Evolutionary conservation across 1,140 invertebrate species (phyloP).

Genomic region (Phocides pigmalion): DNA sequence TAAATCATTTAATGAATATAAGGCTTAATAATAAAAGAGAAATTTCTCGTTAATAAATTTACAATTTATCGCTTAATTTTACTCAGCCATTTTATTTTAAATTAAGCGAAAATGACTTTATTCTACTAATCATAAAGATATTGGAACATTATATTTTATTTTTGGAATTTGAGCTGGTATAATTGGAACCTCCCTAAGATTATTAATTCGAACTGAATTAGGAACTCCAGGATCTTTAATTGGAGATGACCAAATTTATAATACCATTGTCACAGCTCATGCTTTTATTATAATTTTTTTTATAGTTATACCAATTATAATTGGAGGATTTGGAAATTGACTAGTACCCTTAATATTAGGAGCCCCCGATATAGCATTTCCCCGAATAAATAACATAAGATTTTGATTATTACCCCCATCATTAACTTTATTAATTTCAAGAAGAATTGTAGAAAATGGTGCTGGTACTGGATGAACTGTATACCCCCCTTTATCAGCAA

Average conservation of each 20-base stretch:
- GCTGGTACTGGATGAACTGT: conserved; percentile 86
- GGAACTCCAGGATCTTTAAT: conserved; percentile 84
- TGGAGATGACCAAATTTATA: conserved; percentile 89
- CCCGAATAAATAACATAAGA: conserved; percentile 91
- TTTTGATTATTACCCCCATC: conserved; percentile 88
- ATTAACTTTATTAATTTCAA: conserved; percentile 84
- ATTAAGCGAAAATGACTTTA: conserved; percentile 84
- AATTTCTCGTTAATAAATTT: conserved; percentile 52
- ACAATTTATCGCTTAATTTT: conserved; percentile 82
- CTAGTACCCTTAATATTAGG: conserved; percentile 89
- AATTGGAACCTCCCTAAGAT: conserved; percentile 29
- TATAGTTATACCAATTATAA: conserved; percentile 91
- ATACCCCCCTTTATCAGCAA: conserved; percentile 86
- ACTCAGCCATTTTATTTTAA: conserved; percentile 80
- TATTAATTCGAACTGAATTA: conserved; percentile 88
- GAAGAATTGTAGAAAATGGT: conserved; percentile 85
- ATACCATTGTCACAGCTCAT: conserved; percentile 87
- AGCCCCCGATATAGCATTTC: conserved; percentile 89
- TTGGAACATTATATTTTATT: conserved; percentile 90
- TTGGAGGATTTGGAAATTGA: conserved; percentile 92
- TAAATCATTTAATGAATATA: conserved; percentile 81
- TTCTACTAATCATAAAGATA: conserved; percentile 91
- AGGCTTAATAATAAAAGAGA: conserved; percentile 71
- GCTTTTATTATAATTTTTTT: conserved; percentile 88
- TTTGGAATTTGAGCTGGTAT: conserved; percentile 86